Percentiles rank a stretch among this genome's conserved stretches.
Evolutionary conservation across 1,140 invertebrate species (phyloP).

Genomic region (Uloborus diversus): DNA sequence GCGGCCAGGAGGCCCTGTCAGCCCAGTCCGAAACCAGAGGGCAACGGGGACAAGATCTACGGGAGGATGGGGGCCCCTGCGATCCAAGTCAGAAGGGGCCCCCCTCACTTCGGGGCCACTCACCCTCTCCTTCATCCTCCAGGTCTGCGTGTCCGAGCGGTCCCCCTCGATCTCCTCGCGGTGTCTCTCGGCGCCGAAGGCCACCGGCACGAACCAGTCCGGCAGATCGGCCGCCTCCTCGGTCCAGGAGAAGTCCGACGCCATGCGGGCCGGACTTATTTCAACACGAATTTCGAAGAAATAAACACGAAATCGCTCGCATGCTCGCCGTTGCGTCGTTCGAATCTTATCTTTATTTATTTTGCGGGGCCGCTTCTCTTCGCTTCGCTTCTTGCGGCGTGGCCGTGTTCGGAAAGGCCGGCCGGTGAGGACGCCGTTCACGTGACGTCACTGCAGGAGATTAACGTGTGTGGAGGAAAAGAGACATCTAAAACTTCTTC

Average conservation of each 20-base stretch:
- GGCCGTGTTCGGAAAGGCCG: no score
- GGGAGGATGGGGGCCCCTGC: not conserved
- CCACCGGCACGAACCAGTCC: constrained; percentile 55
- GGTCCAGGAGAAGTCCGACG: constrained; percentile 40
- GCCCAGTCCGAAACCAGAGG: not conserved
- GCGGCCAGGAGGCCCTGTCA: not conserved
- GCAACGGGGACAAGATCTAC: not conserved
- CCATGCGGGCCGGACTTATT: no score
- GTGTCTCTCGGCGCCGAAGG: constrained; percentile 74
- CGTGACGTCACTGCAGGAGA: no score
- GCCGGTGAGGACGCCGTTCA: no score
- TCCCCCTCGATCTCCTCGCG: constrained; percentile 78
- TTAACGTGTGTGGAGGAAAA: no score
- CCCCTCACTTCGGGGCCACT: constrained; percentile 37
- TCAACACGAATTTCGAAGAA: no score
- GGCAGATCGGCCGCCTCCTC: constrained; percentile 45
- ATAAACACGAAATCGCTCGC: no score
- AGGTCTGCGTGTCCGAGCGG: constrained; percentile 78
- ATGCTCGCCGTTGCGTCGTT: no score
- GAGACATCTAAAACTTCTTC: no score
- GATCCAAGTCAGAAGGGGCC: not conserved
- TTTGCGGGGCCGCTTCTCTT: no score
- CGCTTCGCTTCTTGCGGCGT: no score
- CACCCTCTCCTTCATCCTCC: constrained; percentile 92
- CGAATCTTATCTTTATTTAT: no score